phyloP scores from a whole-genome alignment of 2,113 vertebrate species.

The Raphicerus campestris region DNA sequence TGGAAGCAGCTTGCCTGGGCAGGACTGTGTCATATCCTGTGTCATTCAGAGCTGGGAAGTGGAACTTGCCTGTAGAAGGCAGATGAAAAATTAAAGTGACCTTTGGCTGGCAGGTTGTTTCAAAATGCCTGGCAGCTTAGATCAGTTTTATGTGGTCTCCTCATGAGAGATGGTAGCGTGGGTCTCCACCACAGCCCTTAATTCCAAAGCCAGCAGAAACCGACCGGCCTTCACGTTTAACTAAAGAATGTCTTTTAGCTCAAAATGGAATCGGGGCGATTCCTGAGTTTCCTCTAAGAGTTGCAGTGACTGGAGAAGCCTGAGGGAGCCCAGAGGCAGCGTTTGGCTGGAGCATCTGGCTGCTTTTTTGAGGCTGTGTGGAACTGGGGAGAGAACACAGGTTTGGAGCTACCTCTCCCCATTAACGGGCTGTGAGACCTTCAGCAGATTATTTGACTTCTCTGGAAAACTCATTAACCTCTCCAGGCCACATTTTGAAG shows the following conservation, averaged over 20 bases:
- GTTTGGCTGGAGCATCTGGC: neutral
- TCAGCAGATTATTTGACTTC: neutral
- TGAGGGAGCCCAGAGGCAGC: no score
- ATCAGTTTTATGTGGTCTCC: neutral
- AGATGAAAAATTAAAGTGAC: neutral
- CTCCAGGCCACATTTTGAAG: neutral
- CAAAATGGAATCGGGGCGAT: neutral
- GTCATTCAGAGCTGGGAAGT: neutral
- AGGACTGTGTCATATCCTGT: neutral
- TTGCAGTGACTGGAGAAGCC: neutral
- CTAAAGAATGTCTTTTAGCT: neutral
- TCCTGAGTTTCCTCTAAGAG: neutral
- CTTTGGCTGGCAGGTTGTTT: neutral
- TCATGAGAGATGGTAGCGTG: rapidly evolving
- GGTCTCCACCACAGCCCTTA: neutral
- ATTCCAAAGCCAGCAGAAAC: neutral
- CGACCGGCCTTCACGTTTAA: neutral
- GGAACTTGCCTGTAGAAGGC: neutral
- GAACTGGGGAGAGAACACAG: neutral
- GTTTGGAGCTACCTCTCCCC: neutral
- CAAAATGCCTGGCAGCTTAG: neutral
- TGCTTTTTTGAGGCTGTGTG: neutral
- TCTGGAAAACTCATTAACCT: neutral
- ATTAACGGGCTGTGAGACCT: neutral
- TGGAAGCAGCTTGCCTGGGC: neutral